Evolutionary conservation across 1,140 invertebrate species (phyloP).

Genomic region (Drosophila mojavensis): DNA sequence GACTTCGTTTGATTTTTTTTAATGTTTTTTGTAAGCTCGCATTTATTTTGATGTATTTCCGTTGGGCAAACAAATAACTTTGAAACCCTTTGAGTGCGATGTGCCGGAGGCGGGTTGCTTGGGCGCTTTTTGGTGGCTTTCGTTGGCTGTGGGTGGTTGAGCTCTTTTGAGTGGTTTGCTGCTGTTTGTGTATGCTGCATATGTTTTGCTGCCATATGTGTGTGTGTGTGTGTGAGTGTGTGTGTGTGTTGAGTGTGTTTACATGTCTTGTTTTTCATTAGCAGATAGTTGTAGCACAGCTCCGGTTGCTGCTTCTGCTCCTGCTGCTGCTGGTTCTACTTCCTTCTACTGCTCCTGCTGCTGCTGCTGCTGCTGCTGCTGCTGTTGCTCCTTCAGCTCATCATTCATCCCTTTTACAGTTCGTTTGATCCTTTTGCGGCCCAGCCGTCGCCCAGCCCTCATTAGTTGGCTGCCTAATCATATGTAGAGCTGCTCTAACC

Average conservation of each 20-base stretch:
- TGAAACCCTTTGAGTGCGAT: conserved; percentile 40
- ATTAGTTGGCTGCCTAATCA: conserved; percentile 47
- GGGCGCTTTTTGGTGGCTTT: not conserved
- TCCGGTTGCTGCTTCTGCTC: no score
- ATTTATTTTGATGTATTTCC: conserved; percentile 80
- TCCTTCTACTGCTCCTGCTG: no score
- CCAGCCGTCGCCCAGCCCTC: not conserved
- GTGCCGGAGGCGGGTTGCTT: not conserved
- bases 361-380: no score
- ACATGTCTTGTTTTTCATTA: conserved; percentile 67
- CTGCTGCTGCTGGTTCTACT: no score
- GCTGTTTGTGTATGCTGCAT: no score
- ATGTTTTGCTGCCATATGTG: not conserved
- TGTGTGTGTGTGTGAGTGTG: not conserved
- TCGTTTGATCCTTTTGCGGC: conserved; percentile 44
- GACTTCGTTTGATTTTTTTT: conserved; percentile 39
- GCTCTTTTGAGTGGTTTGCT: no score
- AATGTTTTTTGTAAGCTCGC: conserved; percentile 34
- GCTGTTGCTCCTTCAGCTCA: not conserved
- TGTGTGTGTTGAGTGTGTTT: not conserved
- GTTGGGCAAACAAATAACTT: conserved; percentile 63
- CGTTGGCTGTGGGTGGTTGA: no score
- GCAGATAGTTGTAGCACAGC: conserved; percentile 62
- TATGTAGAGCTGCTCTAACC: conserved; percentile 15
- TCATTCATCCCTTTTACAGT: conserved; percentile 39